Evolutionary conservation across 2,113 vertebrate species (phyloP).

Genomic region (Mixornis gularis): DNA sequence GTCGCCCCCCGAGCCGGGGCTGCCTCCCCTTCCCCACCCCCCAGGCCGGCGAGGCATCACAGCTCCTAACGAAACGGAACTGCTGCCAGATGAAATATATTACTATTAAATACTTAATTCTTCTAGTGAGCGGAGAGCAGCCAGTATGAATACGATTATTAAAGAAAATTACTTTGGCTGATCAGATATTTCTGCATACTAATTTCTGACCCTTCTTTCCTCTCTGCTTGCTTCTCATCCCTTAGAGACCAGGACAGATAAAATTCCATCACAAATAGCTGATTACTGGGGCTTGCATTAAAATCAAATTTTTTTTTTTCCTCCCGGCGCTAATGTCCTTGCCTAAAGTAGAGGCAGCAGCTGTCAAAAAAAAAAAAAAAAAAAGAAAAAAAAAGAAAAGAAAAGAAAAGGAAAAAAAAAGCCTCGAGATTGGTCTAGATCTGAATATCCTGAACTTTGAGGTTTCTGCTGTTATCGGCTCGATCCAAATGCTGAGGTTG

Average conservation of each 20-base stretch:
- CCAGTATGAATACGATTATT: slow-evolving; percentile 90
- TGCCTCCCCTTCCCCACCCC: slow-evolving; percentile 44
- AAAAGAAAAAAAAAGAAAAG: neutral
- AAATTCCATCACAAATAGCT: slow-evolving; percentile 88
- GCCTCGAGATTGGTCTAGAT: slow-evolving; percentile 42
- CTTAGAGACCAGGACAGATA: slow-evolving; percentile 84
- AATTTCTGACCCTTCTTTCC: slow-evolving; percentile 87
- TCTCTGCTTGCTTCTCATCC: slow-evolving; percentile 76
- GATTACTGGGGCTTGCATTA: slow-evolving; percentile 80
- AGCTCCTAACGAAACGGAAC: slow-evolving; percentile 82
- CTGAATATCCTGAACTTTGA: slow-evolving; percentile 36
- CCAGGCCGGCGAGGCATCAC: slow-evolving; percentile 71
- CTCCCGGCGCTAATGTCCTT: slow-evolving; percentile 70
- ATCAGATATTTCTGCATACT: slow-evolving; percentile 92
- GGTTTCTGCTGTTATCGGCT: neutral
- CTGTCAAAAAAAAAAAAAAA: neutral
- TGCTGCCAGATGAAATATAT: slow-evolving; percentile 86
- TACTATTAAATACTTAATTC: slow-evolving; percentile 90
- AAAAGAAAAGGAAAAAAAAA: neutral
- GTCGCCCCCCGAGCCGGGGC: neutral
- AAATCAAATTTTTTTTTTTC: slow-evolving; percentile 74
- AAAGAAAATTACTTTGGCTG: slow-evolving; percentile 89
- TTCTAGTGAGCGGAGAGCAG: slow-evolving; percentile 84
- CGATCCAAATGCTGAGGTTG: neutral
- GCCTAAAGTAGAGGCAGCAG: slow-evolving; percentile 65